A percentile compares a stretch with the other conserved stretches of the same genome.
phyloP scores from a whole-genome alignment of 2,888 invertebrate species.

The Strigamia transsilvanica region DNA sequence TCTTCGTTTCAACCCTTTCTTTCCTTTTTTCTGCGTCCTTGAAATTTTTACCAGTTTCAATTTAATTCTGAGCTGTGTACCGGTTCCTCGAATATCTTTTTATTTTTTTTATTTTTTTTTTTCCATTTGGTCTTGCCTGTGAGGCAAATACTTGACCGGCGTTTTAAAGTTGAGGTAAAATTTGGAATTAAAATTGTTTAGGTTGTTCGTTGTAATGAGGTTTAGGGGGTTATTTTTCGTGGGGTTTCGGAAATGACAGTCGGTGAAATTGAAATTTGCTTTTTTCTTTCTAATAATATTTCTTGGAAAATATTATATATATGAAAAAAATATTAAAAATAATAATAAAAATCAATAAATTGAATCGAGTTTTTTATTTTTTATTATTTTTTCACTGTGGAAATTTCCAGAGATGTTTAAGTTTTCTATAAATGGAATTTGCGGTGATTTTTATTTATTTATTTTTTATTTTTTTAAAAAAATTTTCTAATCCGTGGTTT shows the following conservation, averaged over 20 bases:
- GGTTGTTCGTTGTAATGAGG: not conserved
- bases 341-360: slow-evolving; percentile 13
- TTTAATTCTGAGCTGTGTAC: slow-evolving; percentile 30
- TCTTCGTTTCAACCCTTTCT: slow-evolving; percentile 9
- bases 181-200: slow-evolving; percentile 39
- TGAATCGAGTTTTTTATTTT: not conserved
- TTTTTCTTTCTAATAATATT: not conserved
- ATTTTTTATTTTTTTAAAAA: not conserved
- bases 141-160: slow-evolving; percentile 39
- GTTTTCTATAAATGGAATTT: not conserved
- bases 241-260: not conserved
- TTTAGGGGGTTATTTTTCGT: slow-evolving; percentile 18
- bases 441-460: no score
- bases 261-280: slow-evolving; percentile 27
- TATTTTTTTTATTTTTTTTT: slow-evolving; percentile 6
- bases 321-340: not conserved
- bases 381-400: not conserved
- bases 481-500: slow-evolving; percentile 5
- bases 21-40: slow-evolving; percentile 39
- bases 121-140: not conserved
- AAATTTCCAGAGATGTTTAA: not conserved
- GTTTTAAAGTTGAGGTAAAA: slow-evolving; percentile 24
- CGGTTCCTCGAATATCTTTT: slow-evolving; percentile 18
- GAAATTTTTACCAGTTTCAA: slow-evolving; percentile 41
- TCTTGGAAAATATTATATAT: not conserved